phyloP scores from a whole-genome alignment of 23 tunicate species.

The Ascidia mentula region DNA sequence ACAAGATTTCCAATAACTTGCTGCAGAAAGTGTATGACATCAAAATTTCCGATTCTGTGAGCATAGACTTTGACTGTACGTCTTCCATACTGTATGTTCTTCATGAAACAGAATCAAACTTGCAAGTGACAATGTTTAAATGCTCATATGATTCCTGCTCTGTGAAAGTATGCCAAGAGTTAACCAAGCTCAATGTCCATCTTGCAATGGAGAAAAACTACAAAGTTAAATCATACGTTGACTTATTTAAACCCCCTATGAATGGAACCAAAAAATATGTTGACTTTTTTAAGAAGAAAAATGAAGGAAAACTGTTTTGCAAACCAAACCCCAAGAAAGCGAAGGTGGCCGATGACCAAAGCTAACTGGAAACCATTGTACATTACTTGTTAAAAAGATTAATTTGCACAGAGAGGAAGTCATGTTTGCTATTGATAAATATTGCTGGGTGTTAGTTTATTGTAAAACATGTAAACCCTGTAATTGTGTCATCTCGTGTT shows the following conservation, averaged over 20 bases:
- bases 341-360: not conserved
- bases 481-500: no score
- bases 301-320: conserved; percentile 10
- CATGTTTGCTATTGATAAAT: no score
- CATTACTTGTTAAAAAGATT: no score
- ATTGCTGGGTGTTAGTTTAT: no score
- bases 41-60: not conserved
- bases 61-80: not conserved
- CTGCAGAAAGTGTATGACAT: not conserved
- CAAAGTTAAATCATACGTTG: conserved; percentile 12
- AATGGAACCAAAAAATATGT: conserved; percentile 46
- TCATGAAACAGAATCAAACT: not conserved
- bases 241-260: conserved; percentile 35
- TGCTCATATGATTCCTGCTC: not conserved
- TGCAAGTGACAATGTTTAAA: not conserved
- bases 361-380: not conserved
- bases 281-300: conserved; percentile 44
- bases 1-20: not conserved
- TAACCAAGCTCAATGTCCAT: not conserved
- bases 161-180: not conserved
- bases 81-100: not conserved
- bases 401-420: no score
- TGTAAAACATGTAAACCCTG: no score
- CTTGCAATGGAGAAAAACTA: not conserved
- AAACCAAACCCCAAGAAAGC: not conserved